Percentiles rank a stretch among this genome's conserved stretches.
Conservation (phyloP, 2,113 vertebrate species). For the Hucho hucho region DNA sequence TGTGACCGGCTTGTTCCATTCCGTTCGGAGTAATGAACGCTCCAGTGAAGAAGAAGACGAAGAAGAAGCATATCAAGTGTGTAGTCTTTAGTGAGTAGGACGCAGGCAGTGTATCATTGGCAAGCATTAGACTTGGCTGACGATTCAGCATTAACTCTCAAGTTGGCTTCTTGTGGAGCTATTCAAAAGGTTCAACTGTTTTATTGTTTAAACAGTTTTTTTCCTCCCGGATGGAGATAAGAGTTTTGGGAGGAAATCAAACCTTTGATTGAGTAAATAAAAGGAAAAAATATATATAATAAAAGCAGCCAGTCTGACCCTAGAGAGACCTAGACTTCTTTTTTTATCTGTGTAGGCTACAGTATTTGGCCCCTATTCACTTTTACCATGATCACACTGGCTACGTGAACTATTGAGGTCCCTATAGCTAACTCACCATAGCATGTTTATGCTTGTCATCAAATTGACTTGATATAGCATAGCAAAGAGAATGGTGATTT, state of each 20-base stretch:
- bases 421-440: constrained; percentile 30
- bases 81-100: background rate
- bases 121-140: background rate
- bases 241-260: background rate
- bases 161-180: background rate
- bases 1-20: constrained; percentile 40
- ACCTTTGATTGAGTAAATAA: background rate
- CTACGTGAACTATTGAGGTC: constrained; percentile 11
- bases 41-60: too few relatives aligned
- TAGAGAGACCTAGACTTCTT: background rate
- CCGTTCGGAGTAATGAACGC: constrained; percentile 14
- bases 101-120: background rate
- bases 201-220: background rate
- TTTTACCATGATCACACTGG: background rate
- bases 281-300: background rate
- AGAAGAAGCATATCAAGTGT: constrained; percentile 9
- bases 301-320: background rate
- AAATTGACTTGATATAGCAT: constrained; percentile 47
- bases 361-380: background rate
- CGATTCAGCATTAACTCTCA: background rate
- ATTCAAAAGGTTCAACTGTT: background rate
- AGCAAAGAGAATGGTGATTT: constrained; percentile 42
- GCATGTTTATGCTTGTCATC: constrained; percentile 27
- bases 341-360: background rate
- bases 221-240: background rate